Evolutionary conservation across 2,797 vertebrate genomes (phyloP), one percentile per base, ranked within the genome.

Genomic region (Crenichthys baileyi): DNA sequence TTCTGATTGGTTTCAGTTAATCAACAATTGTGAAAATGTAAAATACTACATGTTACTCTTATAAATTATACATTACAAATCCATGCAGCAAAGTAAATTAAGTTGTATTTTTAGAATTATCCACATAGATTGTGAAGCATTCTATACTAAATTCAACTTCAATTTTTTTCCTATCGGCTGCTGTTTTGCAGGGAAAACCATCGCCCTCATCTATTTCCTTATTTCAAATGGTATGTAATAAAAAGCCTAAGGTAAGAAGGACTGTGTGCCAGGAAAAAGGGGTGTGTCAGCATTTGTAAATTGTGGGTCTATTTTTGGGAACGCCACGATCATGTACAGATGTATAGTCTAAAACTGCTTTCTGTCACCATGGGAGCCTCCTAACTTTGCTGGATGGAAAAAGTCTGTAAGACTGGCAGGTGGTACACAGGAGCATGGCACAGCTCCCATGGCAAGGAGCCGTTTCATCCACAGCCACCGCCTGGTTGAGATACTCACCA

Each of bases 371-470:
- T 94, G 93, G 93, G 91, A 58, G 79, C 88, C 91, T 94, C 90
- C 88, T 89, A 95, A 94, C 88, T 94, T 92, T 84, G 90, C 84
- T 88, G 82, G 83, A 88, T 94, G 95, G 94, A 95, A 96, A 95
- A 95, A 93, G 91, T 90, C 84, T 94, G 87, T 78, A 91, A 94
- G 92, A 94, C 92, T 90, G 92, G 93, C 95, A 96, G 95, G 95
- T 95, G 94, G 92, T 94, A 93, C 93, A 93, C 94, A 94, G 89
- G 93, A 93, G 93, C 61, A 75, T 92, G 93, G 92, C 92, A 91
- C 79, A 83, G 88, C 90, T 93, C 93, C 89, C 90, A 88, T 86
- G 88, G 90, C 31, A 82, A 91, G 82, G 87, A 90, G 83, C 85
- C 78, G 84, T 81, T 90, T 90, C 81, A 89, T 77, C 83, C 86